Evolutionary conservation across 2,113 vertebrate genomes (phyloP).

Genomic region (Phyllostomus hastatus): DNA sequence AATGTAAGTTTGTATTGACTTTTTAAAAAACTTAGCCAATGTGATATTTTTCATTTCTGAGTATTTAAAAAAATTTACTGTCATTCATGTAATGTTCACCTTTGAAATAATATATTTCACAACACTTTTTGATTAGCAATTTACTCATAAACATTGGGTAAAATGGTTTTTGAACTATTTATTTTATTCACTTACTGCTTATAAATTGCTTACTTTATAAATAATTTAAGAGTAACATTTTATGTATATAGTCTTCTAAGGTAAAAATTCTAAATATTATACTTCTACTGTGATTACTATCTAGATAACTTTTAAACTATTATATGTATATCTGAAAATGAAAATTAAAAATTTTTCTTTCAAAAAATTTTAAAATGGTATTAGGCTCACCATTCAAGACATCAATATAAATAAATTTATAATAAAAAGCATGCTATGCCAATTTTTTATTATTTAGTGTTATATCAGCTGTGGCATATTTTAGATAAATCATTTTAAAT

Average conservation of each 20-base stretch:
- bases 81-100: neutral
- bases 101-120: neutral
- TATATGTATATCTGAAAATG: neutral
- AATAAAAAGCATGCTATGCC: neutral
- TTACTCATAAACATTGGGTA: neutral
- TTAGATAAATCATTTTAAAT: neutral
- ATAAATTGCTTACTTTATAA: neutral
- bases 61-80: neutral
- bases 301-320: neutral
- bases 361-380: neutral
- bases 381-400: neutral
- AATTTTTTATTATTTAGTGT: neutral
- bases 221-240: neutral
- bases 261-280: neutral
- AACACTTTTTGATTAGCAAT: neutral
- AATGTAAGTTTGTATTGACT: neutral
- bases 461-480: neutral
- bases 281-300: neutral
- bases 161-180: neutral
- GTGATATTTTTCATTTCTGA: neutral
- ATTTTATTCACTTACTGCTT: neutral
- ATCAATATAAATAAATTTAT: neutral
- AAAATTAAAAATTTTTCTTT: neutral
- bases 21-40: neutral
- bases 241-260: neutral